phyloP scores from a whole-genome alignment of 2,113 vertebrate genomes.

The Nycticryphes semicollaris region DNA sequence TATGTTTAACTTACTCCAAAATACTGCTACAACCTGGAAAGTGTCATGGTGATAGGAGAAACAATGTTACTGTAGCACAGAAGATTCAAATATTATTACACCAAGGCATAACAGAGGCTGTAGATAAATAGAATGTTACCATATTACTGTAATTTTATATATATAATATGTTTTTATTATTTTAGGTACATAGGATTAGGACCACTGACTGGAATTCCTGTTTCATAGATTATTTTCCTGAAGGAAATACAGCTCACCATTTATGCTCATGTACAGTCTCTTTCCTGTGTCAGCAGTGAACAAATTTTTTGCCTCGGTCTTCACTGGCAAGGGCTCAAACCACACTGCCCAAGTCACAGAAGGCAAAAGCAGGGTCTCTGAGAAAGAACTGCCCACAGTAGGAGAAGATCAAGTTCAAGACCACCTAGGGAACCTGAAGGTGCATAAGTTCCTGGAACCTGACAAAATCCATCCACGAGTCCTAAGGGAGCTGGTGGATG shows the following conservation, averaged over 20 bases:
- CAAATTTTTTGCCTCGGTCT: too few species aligned
- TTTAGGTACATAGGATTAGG: neutral
- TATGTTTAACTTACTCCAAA: neutral
- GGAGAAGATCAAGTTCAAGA: too few species aligned
- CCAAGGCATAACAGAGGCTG: neutral
- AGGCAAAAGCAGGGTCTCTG: too few species aligned
- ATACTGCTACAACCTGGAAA: neutral
- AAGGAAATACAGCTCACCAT: neutral
- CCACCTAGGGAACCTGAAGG: too few species aligned
- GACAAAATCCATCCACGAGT: too few species aligned
- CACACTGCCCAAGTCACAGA: too few species aligned
- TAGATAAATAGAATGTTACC: neutral
- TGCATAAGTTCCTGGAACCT: too few species aligned
- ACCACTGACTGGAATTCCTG: neutral
- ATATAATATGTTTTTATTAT: neutral
- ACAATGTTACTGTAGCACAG: neutral
- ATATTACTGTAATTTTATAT: neutral
- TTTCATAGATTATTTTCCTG: neutral
- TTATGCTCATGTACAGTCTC: neutral
- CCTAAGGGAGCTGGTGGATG: too few species aligned
- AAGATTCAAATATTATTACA: neutral
- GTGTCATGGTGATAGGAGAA: neutral
- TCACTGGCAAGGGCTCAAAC: too few species aligned
- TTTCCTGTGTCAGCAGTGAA: neutral
- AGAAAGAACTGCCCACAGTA: too few species aligned